These are phyloP conservation scores for Pomatorhinus ruficollis DNA, from an alignment of 2,113 vertebrate genomes.

Conservation along the genomic window DNA sequence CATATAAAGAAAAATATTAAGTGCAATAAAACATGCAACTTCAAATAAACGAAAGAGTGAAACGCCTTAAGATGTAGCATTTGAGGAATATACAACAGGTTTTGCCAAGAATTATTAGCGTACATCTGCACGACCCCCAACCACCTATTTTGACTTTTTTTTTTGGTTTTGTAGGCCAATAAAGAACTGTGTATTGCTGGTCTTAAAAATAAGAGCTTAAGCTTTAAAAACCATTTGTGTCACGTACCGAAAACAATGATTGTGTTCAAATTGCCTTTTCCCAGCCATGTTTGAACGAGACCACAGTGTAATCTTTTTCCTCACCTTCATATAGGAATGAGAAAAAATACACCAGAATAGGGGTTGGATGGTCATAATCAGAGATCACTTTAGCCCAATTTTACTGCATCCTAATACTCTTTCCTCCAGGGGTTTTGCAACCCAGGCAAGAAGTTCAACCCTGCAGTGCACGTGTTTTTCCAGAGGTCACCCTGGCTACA, in stretches of 20 bases:
- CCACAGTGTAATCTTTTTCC: not conserved
- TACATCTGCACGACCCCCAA: not conserved
- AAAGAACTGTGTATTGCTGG: not conserved
- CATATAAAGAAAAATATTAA: not conserved
- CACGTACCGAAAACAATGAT: not conserved
- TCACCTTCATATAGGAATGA: not conserved
- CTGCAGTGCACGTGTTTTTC: accelerated
- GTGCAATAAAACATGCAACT: not conserved
- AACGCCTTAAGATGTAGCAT: not conserved
- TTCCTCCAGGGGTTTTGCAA: not conserved
- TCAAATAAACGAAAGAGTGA: not conserved
- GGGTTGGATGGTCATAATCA: not conserved
- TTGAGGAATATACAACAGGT: not conserved
- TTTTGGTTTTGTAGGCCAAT: not conserved
- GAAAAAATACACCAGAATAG: not conserved
- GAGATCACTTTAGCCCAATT: too few species aligned
- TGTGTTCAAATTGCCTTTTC: not conserved
- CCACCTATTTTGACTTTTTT: not conserved
- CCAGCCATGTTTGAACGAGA: not conserved
- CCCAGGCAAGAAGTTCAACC: not conserved
- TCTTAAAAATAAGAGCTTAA: not conserved
- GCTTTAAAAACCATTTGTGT: not conserved
- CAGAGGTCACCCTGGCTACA: not conserved
- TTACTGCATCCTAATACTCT: not conserved
- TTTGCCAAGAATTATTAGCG: conserved; percentile 26